phyloP scores from a whole-genome alignment of 2,888 invertebrate genomes.

The Sicus ferrugineus region DNA sequence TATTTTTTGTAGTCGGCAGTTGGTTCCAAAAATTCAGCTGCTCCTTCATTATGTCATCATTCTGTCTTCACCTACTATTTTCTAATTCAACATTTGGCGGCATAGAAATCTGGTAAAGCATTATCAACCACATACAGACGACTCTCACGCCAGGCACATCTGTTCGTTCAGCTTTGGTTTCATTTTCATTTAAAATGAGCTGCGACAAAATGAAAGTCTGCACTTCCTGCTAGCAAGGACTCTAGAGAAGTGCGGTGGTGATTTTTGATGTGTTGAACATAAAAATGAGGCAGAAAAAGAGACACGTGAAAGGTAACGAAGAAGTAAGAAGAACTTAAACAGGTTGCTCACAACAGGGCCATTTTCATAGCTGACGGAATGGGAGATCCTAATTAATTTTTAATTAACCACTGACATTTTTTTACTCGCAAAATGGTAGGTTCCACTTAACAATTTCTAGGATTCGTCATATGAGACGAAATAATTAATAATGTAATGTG shows the following conservation, averaged over 20 bases:
- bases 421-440: too few relatives aligned
- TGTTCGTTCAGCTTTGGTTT: conserved; percentile 40
- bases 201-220: background rate
- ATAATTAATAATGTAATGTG: too few relatives aligned
- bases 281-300: background rate
- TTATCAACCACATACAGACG: conserved; percentile 45
- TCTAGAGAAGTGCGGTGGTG: background rate
- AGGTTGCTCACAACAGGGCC: background rate
- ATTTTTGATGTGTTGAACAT: background rate
- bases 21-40: conserved; percentile 11
- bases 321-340: background rate
- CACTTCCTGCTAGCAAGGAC: background rate
- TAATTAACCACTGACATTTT: too few relatives aligned
- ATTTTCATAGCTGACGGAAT: too few relatives aligned
- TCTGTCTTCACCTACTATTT: background rate
- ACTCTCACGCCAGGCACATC: conserved; percentile 49
- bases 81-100: conserved; percentile 37
- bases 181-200: conserved; percentile 22
- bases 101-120: conserved; percentile 46
- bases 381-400: too few relatives aligned
- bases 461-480: too few relatives aligned
- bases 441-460: too few relatives aligned
- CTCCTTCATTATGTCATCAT: background rate
- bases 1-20: background rate
- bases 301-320: background rate